Evolutionary conservation across 2,113 vertebrate genomes (phyloP).

Genomic region (Dryoscopus gambensis): DNA sequence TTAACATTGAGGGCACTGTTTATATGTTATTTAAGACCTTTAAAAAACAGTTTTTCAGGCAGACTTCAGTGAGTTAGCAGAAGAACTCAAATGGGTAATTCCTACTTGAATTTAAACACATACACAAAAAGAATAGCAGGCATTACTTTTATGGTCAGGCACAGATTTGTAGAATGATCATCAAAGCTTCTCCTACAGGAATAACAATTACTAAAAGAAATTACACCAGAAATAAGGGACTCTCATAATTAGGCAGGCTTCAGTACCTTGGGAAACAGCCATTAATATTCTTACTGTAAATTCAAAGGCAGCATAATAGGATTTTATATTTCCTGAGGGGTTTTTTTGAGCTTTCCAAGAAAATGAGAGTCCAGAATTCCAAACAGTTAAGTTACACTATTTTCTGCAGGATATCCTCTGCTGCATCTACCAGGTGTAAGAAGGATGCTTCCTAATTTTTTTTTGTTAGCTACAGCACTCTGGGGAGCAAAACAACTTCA

Average conservation of each 20-base stretch:
- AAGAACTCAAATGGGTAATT: neutral
- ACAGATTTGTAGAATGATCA: neutral
- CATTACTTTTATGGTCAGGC: neutral
- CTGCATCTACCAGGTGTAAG: neutral
- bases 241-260: neutral
- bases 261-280: neutral
- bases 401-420: neutral
- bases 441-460: neutral
- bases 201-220: neutral
- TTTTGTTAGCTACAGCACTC: neutral
- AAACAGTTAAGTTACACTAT: neutral
- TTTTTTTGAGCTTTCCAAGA: neutral
- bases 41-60: neutral
- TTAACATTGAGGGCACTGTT: neutral
- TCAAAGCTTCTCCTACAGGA: neutral
- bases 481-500: neutral
- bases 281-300: neutral
- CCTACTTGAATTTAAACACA: neutral
- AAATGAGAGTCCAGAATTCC: neutral
- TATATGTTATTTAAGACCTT: neutral
- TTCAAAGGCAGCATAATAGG: neutral
- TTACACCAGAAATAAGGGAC: neutral
- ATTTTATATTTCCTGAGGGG: neutral
- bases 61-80: neutral
- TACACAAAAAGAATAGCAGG: neutral